A percentile compares a stretch with the other conserved stretches of the same genome.
Evolutionary conservation across 2,113 vertebrate genomes (phyloP).

Genomic region (Leptocoma aspasia): DNA sequence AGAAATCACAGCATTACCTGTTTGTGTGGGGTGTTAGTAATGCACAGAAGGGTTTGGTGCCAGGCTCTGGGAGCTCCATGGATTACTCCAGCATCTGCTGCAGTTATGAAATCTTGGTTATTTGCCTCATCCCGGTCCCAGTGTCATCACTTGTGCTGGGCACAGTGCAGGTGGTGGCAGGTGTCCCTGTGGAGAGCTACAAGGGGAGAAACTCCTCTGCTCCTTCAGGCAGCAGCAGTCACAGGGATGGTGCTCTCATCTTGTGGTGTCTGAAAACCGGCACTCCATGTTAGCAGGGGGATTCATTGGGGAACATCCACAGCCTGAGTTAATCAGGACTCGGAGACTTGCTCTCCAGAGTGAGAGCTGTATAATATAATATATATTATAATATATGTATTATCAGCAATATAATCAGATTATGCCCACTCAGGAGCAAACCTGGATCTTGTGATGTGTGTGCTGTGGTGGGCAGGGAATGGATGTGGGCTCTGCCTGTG

Average conservation of each 20-base stretch:
- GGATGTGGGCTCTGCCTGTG: fast-evolving
- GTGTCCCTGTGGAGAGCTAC: not conserved
- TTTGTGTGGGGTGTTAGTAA: not conserved
- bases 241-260: not conserved
- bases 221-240: not conserved
- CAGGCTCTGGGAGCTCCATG: not conserved
- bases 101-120: not conserved
- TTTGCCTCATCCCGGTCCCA: not conserved
- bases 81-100: not conserved
- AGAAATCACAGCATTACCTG: not conserved
- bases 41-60: not conserved
- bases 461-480: not conserved
- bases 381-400: too few species aligned
- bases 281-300: not conserved
- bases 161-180: not conserved
- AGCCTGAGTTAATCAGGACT: not conserved
- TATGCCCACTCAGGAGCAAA: not conserved
- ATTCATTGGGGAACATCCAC: not conserved
- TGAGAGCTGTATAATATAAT: not conserved
- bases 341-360: not conserved
- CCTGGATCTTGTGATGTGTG: not conserved
- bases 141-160: not conserved
- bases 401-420: not conserved
- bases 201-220: not conserved
- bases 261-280: not conserved